phyloP scores from a whole-genome alignment of 2,797 vertebrate species.

The Pangasius macronema region DNA sequence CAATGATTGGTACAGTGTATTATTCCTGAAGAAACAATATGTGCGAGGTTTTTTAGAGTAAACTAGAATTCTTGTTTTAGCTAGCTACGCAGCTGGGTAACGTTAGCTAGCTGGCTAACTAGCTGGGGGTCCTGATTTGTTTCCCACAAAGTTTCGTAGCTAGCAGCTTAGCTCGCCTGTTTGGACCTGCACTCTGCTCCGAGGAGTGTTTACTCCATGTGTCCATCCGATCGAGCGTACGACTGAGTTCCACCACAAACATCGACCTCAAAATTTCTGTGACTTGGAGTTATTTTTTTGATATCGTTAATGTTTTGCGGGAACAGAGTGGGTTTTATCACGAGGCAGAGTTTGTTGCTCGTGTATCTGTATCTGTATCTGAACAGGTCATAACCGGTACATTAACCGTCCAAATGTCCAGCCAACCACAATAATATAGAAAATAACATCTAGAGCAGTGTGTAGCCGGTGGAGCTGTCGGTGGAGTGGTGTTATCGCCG shows the following conservation, averaged over 20 bases:
- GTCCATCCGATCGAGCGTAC: too few species aligned
- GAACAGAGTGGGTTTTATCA: background rate
- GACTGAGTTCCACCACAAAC: too few species aligned
- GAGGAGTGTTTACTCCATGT: too few species aligned
- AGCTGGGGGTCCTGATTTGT: constrained; percentile 29
- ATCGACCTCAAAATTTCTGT: too few species aligned
- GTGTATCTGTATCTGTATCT: background rate
- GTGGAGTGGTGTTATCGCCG: background rate
- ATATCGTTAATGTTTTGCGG: background rate
- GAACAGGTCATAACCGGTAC: background rate
- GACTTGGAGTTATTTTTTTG: too few species aligned
- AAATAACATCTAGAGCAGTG: background rate
- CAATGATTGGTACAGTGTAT: rapidly evolving
- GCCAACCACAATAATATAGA: background rate
- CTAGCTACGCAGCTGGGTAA: constrained; percentile 5
- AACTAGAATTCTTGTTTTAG: background rate
- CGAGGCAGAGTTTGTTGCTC: background rate
- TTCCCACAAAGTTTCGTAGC: background rate
- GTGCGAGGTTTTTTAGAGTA: background rate
- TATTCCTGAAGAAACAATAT: background rate
- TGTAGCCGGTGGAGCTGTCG: background rate
- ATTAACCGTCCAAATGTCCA: background rate
- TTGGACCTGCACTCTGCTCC: background rate
- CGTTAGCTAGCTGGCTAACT: constrained; percentile 31
- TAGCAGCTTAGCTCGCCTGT: background rate